phyloP scores from a whole-genome alignment of 2,797 vertebrate genomes.

The Hydrocynus forskahlii region DNA sequence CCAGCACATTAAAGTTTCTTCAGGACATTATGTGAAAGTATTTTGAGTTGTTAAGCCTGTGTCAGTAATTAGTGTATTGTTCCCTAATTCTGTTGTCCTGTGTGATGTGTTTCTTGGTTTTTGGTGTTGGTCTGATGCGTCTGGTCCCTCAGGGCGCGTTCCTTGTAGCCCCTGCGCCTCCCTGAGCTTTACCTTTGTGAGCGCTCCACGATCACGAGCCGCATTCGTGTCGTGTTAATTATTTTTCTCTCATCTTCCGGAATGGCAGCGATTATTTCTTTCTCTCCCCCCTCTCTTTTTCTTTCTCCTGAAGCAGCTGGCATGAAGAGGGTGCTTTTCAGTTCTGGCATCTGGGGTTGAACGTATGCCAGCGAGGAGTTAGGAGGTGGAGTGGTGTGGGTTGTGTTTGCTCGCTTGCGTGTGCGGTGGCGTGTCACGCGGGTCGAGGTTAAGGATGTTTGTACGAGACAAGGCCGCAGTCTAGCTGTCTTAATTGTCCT shows the following conservation, averaged over 20 bases:
- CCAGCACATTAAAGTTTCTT: not conserved
- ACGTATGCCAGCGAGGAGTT: constrained; percentile 54
- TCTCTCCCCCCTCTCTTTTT: constrained; percentile 42
- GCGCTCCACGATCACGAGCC: constrained; percentile 39
- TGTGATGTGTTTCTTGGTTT: constrained; percentile 5
- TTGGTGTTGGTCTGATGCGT: not conserved
- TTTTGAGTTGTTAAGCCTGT: not conserved
- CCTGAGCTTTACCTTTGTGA: constrained; percentile 56
- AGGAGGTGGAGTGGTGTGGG: constrained; percentile 54
- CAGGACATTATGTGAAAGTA: too few relatives aligned
- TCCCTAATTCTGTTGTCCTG: not conserved
- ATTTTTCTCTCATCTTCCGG: constrained; percentile 62
- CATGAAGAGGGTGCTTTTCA: constrained; percentile 66
- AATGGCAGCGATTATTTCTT: constrained; percentile 57
- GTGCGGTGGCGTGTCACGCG: constrained; percentile 37
- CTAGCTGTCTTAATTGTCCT: constrained; percentile 50
- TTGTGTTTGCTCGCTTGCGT: constrained; percentile 41
- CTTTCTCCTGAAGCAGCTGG: constrained; percentile 62
- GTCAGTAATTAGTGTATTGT: not conserved
- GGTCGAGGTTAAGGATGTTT: constrained; percentile 56
- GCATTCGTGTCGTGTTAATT: constrained; percentile 55
- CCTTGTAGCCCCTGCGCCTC: constrained; percentile 35
- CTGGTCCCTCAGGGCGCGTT: constrained; percentile 7
- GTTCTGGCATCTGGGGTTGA: constrained; percentile 65
- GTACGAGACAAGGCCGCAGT: constrained; percentile 47